phyloP scores from a whole-genome alignment of 92 coral and sea anemone species.

The Hydrozoanthus gracilis region DNA sequence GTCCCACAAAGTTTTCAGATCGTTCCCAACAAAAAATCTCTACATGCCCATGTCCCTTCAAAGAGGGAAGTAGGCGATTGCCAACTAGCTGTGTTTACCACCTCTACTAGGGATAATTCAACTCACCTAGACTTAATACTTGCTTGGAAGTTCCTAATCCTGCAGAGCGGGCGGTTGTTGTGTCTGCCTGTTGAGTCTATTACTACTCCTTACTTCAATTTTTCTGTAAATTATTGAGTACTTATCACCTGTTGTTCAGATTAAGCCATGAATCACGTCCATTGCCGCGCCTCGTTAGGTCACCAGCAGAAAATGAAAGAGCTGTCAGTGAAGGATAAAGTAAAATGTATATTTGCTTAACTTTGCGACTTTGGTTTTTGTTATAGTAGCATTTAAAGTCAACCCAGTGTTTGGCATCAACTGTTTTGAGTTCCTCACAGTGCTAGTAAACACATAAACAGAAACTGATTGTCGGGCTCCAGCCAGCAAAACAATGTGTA shows the following conservation, averaged over 20 bases:
- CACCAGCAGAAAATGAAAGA: constrained; percentile 30
- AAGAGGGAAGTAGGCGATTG: background rate
- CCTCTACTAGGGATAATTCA: too few relatives aligned
- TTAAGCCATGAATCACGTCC: constrained; percentile 5
- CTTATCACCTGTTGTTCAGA: constrained; percentile 20
- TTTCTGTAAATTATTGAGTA: constrained; percentile 21
- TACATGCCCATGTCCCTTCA: background rate
- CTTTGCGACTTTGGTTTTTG: too few relatives aligned
- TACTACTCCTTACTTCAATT: constrained; percentile 35
- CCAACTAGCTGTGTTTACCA: background rate
- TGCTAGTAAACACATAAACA: too few relatives aligned
- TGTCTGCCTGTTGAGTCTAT: constrained; percentile 20
- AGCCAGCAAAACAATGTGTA: too few relatives aligned
- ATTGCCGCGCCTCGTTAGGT: background rate
- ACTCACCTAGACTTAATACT: constrained; percentile 6
- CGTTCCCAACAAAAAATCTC: background rate
- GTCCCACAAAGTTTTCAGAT: background rate
- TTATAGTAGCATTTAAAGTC: too few relatives aligned
- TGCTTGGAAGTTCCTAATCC: background rate
- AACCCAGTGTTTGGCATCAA: too few relatives aligned
- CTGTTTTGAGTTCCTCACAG: too few relatives aligned
- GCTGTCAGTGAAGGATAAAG: background rate
- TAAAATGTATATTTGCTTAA: background rate
- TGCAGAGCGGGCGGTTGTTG: background rate
- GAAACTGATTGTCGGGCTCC: too few relatives aligned